Evolutionary conservation across 2,888 invertebrate species (phyloP).

Genomic region (Gryllus longicercus): DNA sequence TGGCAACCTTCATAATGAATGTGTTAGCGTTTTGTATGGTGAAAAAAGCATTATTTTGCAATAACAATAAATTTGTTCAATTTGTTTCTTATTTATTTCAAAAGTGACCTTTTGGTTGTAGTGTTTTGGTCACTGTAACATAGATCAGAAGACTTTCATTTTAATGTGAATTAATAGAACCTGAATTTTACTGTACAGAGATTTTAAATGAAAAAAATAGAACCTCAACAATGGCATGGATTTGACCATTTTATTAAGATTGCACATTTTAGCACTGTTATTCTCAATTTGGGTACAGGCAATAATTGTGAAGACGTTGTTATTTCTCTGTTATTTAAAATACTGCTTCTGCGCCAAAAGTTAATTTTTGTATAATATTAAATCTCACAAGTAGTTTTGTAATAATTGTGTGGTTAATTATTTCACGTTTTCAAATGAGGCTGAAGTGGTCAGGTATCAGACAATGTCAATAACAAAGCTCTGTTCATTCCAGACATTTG

Average conservation of each 20-base stretch:
- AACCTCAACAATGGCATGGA: slow-evolving; percentile 32
- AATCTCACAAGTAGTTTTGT: background rate
- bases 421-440: background rate
- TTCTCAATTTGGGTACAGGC: slow-evolving; percentile 30
- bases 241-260: slow-evolving; percentile 32
- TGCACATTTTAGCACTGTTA: slow-evolving; percentile 31
- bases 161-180: slow-evolving; percentile 33
- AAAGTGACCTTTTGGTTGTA: slow-evolving; percentile 27
- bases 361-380: background rate
- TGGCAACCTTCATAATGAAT: slow-evolving; percentile 31
- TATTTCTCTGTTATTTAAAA: too few species aligned
- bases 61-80: slow-evolving; percentile 35
- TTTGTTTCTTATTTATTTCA: slow-evolving; percentile 33
- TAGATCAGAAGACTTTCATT: slow-evolving; percentile 36
- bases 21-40: slow-evolving; percentile 37
- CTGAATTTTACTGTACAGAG: slow-evolving; percentile 38
- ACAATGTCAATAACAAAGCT: slow-evolving; percentile 20
- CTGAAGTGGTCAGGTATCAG: slow-evolving; percentile 20
- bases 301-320: slow-evolving; percentile 26
- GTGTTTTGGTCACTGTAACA: slow-evolving; percentile 35
- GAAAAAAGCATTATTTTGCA: slow-evolving; percentile 36
- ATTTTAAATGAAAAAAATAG: slow-evolving; percentile 31
- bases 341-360: background rate
- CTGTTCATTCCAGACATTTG: slow-evolving; percentile 35
- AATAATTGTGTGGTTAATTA: background rate